Base-by-base conservation (phyloP, 2,797 vertebrate genomes). In the Pangasius sanitwongsei region DNA sequence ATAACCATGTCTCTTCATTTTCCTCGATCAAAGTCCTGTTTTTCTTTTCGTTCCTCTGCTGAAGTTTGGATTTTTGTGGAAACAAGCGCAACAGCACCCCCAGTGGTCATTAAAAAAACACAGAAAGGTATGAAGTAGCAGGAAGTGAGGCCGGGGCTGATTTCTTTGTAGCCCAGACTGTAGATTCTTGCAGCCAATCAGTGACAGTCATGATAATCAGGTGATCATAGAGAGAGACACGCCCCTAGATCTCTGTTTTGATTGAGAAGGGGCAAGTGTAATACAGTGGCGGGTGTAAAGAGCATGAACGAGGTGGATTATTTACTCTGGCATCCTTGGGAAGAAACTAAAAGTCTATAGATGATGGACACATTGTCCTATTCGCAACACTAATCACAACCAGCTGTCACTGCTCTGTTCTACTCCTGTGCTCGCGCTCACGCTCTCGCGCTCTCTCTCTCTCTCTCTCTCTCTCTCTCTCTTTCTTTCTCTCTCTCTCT, bases 341-440 rank as follows among this genome's bases (percentile, higher is more conserved):
- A 67, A 12, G 63, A 61, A 25, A 61, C 59, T 25, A 25, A 12
- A 67, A 67, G 69, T 16, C 23, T 48, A 20, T 41, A 72, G 20
- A 75, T 23, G 70, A 18, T 72, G 34, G 4, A 70, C 13, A 28
- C 13, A 28, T 13, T 28, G 13, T 31, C 74, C 41, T 57, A 34
- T 81, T 81, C n/a, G 15, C 78, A 25, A 28, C 41, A 55, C 41
- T n/a, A 78, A 78, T n/a, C 41, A 78, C 75, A 50, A 53, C 25
- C 44, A 78, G 48, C 50, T n/a, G 48, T 18, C 25, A 15, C 23
- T 37, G 16, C 11, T 31, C 34, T 23, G 31, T 50, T 55, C 34
- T 57, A 20, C 65, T 94, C 70, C 92, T 87, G 81, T 88, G 28
- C 0, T 23, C 89, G 78, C 86, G 41, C 63, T 12, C 13, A 8